Evolutionary conservation across 2,797 vertebrate genomes (phyloP).

Genomic region (Rhabdomys pumilio): DNA sequence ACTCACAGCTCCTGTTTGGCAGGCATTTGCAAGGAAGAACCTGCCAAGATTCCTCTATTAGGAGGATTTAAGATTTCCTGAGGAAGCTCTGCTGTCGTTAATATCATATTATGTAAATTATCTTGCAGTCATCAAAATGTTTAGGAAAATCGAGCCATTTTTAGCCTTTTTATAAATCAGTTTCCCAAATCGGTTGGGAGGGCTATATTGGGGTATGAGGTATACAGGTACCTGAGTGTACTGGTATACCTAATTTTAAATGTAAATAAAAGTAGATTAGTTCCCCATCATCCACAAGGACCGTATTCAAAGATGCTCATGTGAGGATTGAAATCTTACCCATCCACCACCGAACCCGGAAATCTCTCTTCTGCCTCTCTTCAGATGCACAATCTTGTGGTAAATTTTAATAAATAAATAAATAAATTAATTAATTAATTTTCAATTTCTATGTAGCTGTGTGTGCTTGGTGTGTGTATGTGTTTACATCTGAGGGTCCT

Average conservation of each 20-base stretch:
- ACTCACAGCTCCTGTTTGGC: slow-evolving; percentile 56
- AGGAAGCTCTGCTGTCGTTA: slow-evolving; percentile 42
- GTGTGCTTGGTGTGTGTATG: background rate
- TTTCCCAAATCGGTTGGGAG: background rate
- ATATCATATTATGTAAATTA: slow-evolving; percentile 65
- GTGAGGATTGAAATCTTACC: background rate
- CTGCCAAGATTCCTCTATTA: slow-evolving; percentile 67
- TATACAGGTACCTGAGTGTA: background rate
- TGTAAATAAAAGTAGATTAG: background rate
- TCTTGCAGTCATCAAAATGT: slow-evolving; percentile 50
- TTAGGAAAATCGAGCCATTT: slow-evolving; percentile 56
- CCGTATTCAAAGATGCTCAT: background rate
- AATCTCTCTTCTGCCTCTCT: background rate
- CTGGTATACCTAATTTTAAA: background rate
- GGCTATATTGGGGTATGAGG: background rate
- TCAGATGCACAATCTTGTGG: background rate
- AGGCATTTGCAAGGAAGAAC: slow-evolving; percentile 48
- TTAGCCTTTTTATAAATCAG: slow-evolving; percentile 35
- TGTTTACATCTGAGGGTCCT: background rate
- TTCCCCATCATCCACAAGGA: background rate
- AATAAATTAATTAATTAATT: background rate
- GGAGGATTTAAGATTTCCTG: slow-evolving; percentile 60
- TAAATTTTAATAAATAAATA: background rate
- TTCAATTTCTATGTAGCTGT: background rate
- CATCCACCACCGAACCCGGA: background rate